Evolutionary conservation across 1,140 invertebrate species (phyloP), one percentile per base, ranked within the genome.

Genomic region (Trichogramma pretiosum): DNA sequence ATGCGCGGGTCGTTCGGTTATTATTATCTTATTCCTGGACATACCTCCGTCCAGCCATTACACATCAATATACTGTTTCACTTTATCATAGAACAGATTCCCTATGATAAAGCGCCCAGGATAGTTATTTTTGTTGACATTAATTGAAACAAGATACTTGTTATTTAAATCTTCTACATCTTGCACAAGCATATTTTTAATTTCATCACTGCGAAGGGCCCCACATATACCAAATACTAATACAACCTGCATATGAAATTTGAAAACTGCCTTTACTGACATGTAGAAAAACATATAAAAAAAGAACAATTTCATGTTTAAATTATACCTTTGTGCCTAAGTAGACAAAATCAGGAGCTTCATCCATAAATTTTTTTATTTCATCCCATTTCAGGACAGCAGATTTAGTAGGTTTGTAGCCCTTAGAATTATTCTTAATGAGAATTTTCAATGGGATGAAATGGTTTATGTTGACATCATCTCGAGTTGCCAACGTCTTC

Each of bases 1-100:
- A n/a, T n/a, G n/a, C n/a, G n/a, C n/a, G n/a, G n/a, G n/a, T n/a
- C n/a, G n/a, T n/a, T n/a, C n/a, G n/a, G n/a, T n/a, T n/a, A n/a
- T n/a, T n/a, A n/a, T n/a, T n/a, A n/a, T n/a, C n/a, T n/a, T n/a
- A n/a, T n/a, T n/a, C n/a, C n/a, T n/a, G n/a, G n/a, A n/a, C n/a
- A n/a, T n/a, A n/a, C n/a, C n/a, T n/a, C n/a, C n/a, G n/a, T n/a
- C n/a, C n/a, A n/a, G n/a, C n/a, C n/a, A n/a, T n/a, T n/a, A n/a
- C 36, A 58, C 46, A 22, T 34, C 38, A 28, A 42, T 14, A 41
- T 58, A 58, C 37, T 50, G 54, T 46, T 54, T 50, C 5, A 54
- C 37, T 30, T 37, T 54, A n/a, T 54, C 40, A 32, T 54, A 54
- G 30, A 52, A 54, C 30, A 48, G 38, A 26, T 45, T 37, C 17